Base-by-base conservation (phyloP, 2,797 vertebrate species). In the Galago senegalensis region DNA sequence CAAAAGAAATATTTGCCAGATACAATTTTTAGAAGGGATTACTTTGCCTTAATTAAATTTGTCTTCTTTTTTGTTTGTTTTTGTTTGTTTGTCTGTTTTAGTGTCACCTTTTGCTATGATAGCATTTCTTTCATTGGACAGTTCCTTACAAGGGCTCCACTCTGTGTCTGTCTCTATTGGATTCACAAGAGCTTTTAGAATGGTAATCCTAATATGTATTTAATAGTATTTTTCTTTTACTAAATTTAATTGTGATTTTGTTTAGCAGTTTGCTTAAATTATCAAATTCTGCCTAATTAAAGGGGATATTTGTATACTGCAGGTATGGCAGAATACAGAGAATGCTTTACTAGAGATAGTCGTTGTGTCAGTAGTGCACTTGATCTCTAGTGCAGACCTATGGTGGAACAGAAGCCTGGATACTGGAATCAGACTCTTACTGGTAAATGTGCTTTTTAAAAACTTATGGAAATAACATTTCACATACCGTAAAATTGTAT, bases 301-400 rank as follows among this genome's bases (percentile, higher is more conserved):
- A 93, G 34, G 76, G 29, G n/a, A 21, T 83, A 69, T 94, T 70
- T 97, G 75, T 96, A 1, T 93, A 5, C 61, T 85, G 85, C 79
- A 99, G 99, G 99, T 99, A 86, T 99, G 99, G 99, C 99, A 99
- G 98, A 99, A 98, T 97, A 99, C 99, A 93, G 99, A 99, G 95
- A 99, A 99, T 80, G 99, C 99, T 80, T 97, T 99, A 67, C 96
- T 99, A 58, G 99, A 99, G 95, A 99, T 99, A 97, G 99, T 98
- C 49, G 96, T 99, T 89, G 99, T 99, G 70, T 98, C 99, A 69
- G 27, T 99, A 87, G 97, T 99, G 90, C 99, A 98, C 72, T 98
- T 98, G 77, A 98, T 98, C 86, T 98, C 99, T 91, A 98, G 97
- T 94, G 97, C 97, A 87, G 97, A 98, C 17, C 82, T 99, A 4